Base-by-base conservation (phyloP, 2,888 invertebrate genomes). In the Ectropis crepuscularia region DNA sequence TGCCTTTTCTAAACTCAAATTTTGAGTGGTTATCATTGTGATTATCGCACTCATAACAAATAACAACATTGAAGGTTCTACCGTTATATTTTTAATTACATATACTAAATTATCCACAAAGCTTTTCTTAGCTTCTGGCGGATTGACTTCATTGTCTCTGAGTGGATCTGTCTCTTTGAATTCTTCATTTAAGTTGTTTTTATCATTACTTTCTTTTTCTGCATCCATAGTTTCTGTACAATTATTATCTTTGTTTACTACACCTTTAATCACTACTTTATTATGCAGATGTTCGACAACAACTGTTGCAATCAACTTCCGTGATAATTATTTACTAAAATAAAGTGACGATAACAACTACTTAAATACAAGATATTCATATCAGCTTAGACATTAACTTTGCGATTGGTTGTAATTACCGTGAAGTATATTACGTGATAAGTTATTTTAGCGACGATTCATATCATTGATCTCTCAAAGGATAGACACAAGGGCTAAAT, bases 1-100 rank as follows among this genome's bases (percentile, higher is more conserved):
- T 0, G 97, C 97, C 82, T 97, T 97, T 80, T 97, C 97, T 70
- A 97, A 90, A 79, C 95, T 96, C 8, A 97, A 87, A 85, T 97
- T 97, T 81, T 97, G 97, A 5, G 96, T 95, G 28, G 96, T 96
- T 61, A 96, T 79, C 49, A 94, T 93, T 0, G 95, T 94, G n/a
- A 94, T 73, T 16, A 94, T 81, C 0, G 69, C 65, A 0, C 82
- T 60, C 16, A 85, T 28, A 0, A 89, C 65, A 43, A 87, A 88
- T 5, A 89, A 10, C 0, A 84, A 62, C 73, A 86, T 79, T 0
- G 79, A 74, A 7, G 91, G 91, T 58, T 92, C 92, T 5, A 92
- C 72, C 0, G 90, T 89, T 8, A 88, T 71, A 65, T 88, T 87
- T 53, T 59, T 72, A 0, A 82, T 7, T 0, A 79, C 68, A 63